Percentiles rank a stretch among this genome's conserved stretches.
Evolutionary conservation across 2,888 invertebrate species (phyloP).

Genomic region (Agrochola litura): DNA sequence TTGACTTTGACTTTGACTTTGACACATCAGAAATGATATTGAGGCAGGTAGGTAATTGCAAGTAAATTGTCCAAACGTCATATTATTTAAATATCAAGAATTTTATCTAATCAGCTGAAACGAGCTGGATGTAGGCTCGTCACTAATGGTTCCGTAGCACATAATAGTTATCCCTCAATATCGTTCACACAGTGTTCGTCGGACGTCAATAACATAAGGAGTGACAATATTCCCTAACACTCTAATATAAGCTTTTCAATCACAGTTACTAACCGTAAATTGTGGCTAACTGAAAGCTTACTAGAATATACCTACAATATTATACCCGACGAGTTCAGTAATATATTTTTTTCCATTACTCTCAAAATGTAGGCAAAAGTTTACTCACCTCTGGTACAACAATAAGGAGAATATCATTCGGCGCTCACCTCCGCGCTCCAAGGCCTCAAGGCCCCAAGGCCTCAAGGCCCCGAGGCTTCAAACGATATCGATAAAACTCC

Average conservation of each 20-base stretch:
- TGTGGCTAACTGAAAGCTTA: not conserved
- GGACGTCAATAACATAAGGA: too few species aligned
- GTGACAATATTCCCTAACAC: not conserved
- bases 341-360: slow-evolving; percentile 10
- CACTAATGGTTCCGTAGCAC: too few species aligned
- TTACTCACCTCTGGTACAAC: slow-evolving; percentile 32
- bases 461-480: slow-evolving; percentile 1
- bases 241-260: not conserved
- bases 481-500: slow-evolving; percentile 47
- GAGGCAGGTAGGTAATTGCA: not conserved
- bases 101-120: not conserved
- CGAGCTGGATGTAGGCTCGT: not conserved
- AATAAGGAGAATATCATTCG: slow-evolving; percentile 34
- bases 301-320: not conserved
- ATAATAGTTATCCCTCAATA: not conserved
- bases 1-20: too few species aligned
- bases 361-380: slow-evolving; percentile 27
- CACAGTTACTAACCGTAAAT: not conserved
- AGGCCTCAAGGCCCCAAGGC: slow-evolving; percentile 4
- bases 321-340: slow-evolving; percentile 2
- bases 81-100: not conserved
- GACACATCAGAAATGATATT: not conserved
- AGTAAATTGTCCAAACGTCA: not conserved
- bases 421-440: not conserved
- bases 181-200: not conserved